A percentile compares a stretch with the other conserved stretches of the same genome.
These are phyloP conservation scores for Danio choprae DNA, from an alignment of 2,797 vertebrate genomes.

Conservation along the genomic window DNA sequence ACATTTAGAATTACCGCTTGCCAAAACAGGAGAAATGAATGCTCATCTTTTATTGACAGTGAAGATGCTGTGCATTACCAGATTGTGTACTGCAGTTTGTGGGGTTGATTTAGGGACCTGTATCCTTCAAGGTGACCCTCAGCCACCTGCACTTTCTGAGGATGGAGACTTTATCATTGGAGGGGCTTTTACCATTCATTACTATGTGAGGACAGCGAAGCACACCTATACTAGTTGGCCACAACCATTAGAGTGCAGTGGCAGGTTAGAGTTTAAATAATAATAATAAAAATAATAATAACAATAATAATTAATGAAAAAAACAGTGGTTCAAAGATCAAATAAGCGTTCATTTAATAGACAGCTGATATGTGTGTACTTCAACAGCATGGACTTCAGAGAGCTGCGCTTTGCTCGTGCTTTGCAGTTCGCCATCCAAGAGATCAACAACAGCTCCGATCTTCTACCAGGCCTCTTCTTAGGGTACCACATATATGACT, in stretches of 20 bases:
- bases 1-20: no score
- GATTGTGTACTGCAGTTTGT: neutral
- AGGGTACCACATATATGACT: slow-evolving; percentile 54
- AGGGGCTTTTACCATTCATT: slow-evolving; percentile 59
- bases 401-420: slow-evolving; percentile 53
- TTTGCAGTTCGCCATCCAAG: slow-evolving; percentile 49
- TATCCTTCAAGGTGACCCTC: slow-evolving; percentile 30
- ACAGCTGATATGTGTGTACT: neutral
- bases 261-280: slow-evolving; percentile 47
- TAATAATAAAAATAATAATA: neutral
- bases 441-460: slow-evolving; percentile 55
- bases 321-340: no score
- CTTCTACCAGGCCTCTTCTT: slow-evolving; percentile 46
- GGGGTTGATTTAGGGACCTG: slow-evolving; percentile 37
- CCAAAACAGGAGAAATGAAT: neutral
- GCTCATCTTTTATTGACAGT: neutral
- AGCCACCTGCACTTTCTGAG: slow-evolving; percentile 48
- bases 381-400: slow-evolving; percentile 54
- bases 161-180: slow-evolving; percentile 59
- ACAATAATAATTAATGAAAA: no score
- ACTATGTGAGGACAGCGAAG: slow-evolving; percentile 32
- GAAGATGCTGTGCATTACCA: slow-evolving; percentile 22
- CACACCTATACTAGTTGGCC: slow-evolving; percentile 47
- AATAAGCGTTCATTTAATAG: no score
- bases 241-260: slow-evolving; percentile 48